phyloP scores from a whole-genome alignment of 2,113 vertebrate species.

The Narcine bancroftii region DNA sequence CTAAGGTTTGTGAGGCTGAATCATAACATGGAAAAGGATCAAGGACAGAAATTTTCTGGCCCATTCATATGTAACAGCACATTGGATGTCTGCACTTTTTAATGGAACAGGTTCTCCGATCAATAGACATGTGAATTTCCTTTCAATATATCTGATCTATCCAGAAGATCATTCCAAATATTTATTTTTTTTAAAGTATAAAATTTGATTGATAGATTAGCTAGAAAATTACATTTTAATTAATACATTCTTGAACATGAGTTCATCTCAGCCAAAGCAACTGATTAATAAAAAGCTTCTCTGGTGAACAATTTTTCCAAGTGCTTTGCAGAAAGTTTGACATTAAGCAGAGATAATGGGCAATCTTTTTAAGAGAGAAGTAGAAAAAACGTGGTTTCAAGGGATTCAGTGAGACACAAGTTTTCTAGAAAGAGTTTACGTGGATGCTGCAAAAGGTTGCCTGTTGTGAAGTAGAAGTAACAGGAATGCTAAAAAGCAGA shows the following conservation, averaged over 20 bases:
- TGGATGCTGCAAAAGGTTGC: neutral
- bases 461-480: neutral
- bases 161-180: neutral
- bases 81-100: no score
- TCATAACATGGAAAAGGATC: neutral
- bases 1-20: neutral
- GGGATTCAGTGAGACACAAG: neutral
- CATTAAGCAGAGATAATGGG: neutral
- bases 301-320: neutral
- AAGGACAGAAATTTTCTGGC: neutral
- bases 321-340: neutral
- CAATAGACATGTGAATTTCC: neutral
- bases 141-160: neutral
- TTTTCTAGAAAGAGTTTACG: neutral
- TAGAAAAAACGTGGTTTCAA: neutral
- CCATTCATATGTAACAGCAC: neutral
- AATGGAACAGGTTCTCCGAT: no score
- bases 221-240: neutral
- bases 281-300: neutral
- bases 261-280: neutral
- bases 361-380: neutral
- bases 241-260: neutral
- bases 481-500: neutral
- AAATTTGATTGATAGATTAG: neutral
- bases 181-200: neutral